Base-by-base conservation (phyloP, 2,888 invertebrate genomes). In the Oscheius sp. region DNA sequence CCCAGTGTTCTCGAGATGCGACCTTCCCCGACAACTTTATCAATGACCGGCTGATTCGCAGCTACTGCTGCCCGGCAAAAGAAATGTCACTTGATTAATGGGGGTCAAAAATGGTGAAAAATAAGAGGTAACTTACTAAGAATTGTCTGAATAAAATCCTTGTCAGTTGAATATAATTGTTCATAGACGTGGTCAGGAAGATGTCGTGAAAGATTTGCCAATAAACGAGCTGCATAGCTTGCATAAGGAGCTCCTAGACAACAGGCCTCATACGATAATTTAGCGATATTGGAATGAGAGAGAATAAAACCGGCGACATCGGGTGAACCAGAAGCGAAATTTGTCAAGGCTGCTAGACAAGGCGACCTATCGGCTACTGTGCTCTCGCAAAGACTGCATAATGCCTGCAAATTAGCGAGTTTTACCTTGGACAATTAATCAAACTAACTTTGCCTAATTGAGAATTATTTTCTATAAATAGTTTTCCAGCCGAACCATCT, bases 171-270 rank as follows among this genome's bases (percentile, higher is more conserved):
- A 25, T 52, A 50, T 48, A 76, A 68, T 27, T 73, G 69, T 33
- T 69, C 61, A 63, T 75, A 65, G 34, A 73, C 50, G 3, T 71
- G 71, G 46, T 73, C 73, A 20, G 79, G 79, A 46, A 74, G 71
- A 50, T 79, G 79, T 1, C 79, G 72, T 12, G 77, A 73, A 33
- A 79, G 65, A 64, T 80, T 80, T 63, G 77, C 76, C 48, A 80
- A 70, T 1, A 80, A 72, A 0, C 78, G 73, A 0, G 78, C 71
- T 10, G 76, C 72, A 42, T 73, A 70, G 17, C 71, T 72, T 15
- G 57, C 64, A 17, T 53, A 68, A 2, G 68, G 68, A 5, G 68
- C 68, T 1, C 33, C 58, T 3, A 68, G 23, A 12, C 53, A 20
- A 48, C 31, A 45, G 8, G 61, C 68, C 5, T 58, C 45, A 31